Evolutionary conservation across 2,888 invertebrate genomes (phyloP), one percentile per base, ranked within the genome.

Genomic region (Eumerus sabulonum): DNA sequence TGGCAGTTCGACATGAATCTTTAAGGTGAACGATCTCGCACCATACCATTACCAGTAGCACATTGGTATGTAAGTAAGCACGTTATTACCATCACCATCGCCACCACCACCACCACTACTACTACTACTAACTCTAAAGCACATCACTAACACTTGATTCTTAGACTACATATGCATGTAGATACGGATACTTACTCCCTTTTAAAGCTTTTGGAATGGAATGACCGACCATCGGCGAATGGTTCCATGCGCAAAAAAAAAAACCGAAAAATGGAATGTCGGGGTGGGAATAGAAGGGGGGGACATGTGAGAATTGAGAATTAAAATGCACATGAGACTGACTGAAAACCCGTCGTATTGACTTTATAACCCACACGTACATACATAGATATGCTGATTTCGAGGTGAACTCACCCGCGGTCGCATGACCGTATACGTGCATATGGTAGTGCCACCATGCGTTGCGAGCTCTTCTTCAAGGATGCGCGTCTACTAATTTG

Each of bases 21-120:
- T 86, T 85, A 86, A 87, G 88, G 87, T 87, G 87, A 87, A 87
- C 87, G 87, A 87, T 88, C 87, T 87, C 71, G 73, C 76, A 76
- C 3, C 27, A 27, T 27, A 27, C 76, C 47, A 68, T 56, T 12
- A 62, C n/a, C n/a, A n/a, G n/a, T n/a, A n/a, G n/a, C n/a, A n/a
- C n/a, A n/a, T n/a, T n/a, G n/a, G n/a, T n/a, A n/a, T n/a, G n/a
- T n/a, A n/a, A n/a, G n/a, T n/a, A n/a, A n/a, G n/a, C n/a, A n/a
- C n/a, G n/a, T n/a, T n/a, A n/a, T n/a, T n/a, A n/a, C 62, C 45
- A 59, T 54, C 18, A 57, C 62, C 45, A 56, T 48, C 45, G 17
- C 11, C 35, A 67, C 60, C 76, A 59, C 60, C 16, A 70, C 42
- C 42, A 76, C 53, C 35, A 57, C 59, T 47, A 27, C 27, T 27